These are phyloP conservation scores for Astyanax mexicanus DNA, from an alignment of 2,797 vertebrate genomes.

Conservation along the genomic window DNA sequence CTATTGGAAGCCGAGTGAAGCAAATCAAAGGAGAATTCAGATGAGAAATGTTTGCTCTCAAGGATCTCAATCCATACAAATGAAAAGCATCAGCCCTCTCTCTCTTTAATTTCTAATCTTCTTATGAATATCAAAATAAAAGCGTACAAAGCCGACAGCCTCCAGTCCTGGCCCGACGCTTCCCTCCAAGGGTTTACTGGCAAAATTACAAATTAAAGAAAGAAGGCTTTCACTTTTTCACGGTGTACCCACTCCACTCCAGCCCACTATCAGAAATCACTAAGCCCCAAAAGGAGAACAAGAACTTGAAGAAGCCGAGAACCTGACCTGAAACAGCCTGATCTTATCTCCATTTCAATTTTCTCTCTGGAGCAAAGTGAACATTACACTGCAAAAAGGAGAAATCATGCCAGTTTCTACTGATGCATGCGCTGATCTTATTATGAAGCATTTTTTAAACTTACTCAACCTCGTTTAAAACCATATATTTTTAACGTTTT, in stretches of 20 bases:
- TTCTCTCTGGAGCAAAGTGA: not conserved
- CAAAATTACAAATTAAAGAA: not conserved
- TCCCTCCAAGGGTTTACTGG: not conserved
- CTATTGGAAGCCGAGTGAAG: not conserved
- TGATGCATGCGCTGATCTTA: too few relatives aligned
- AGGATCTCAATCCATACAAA: not conserved
- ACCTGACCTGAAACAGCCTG: not conserved
- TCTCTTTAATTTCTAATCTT: not conserved
- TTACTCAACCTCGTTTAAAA: too few relatives aligned
- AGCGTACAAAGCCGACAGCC: not conserved
- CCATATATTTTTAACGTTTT: too few relatives aligned
- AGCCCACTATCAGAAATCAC: not conserved
- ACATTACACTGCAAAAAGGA: too few relatives aligned
- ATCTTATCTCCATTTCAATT: not conserved
- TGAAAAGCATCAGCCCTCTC: not conserved
- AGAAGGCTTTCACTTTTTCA: not conserved
- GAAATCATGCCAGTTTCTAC: too few relatives aligned
- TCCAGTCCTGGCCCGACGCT: not conserved
- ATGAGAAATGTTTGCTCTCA: not conserved
- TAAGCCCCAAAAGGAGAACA: not conserved
- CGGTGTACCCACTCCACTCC: not conserved
- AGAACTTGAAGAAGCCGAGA: not conserved
- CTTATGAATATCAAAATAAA: slow-evolving; percentile 1
- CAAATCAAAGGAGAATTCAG: not conserved
- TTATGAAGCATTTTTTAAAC: too few relatives aligned